These are phyloP conservation scores for Pseudobourletiella spinata DNA, from an alignment of 1,140 invertebrate species.

Conservation along the genomic window DNA sequence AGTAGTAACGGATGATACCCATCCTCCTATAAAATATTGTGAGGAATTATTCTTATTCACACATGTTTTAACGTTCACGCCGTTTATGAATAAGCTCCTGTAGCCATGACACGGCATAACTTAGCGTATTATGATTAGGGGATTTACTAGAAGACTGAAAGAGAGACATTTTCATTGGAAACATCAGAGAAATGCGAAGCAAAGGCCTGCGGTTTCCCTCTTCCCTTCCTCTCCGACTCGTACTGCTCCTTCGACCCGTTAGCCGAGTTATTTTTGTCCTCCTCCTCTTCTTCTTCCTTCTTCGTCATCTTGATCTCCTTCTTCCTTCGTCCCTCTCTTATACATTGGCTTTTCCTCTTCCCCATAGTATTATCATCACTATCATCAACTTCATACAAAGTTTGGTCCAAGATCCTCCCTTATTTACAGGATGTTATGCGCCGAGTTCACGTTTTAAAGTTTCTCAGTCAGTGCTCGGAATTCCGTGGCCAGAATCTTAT, in stretches of 20 bases:
- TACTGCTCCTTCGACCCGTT: not conserved
- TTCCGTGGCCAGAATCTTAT: no score
- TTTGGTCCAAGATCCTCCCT: no score
- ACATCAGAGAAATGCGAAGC: not conserved
- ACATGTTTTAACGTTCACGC: slow-evolving; percentile 10
- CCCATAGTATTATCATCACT: not conserved
- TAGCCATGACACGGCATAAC: not conserved
- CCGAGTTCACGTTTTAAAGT: no score
- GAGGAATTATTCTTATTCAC: slow-evolving; percentile 9
- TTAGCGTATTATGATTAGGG: slow-evolving; percentile 9
- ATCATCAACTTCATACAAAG: not conserved
- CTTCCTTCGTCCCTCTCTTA: not conserved
- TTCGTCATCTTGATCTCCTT: no score
- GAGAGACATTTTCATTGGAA: slow-evolving; percentile 6
- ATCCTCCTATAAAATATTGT: no score
- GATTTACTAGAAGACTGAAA: slow-evolving; percentile 5
- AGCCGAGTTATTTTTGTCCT: slow-evolving; percentile 7
- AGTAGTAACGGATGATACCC: no score
- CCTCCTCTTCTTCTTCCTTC: no score
- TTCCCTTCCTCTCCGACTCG: not conserved
- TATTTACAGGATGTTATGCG: no score
- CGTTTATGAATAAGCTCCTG: not conserved
- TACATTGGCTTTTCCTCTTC: not conserved
- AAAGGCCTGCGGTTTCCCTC: no score
- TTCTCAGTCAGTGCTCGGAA: no score